These are phyloP conservation scores for Physocephala rufipes DNA, from an alignment of 2,888 invertebrate genomes.

Conservation along the genomic window DNA sequence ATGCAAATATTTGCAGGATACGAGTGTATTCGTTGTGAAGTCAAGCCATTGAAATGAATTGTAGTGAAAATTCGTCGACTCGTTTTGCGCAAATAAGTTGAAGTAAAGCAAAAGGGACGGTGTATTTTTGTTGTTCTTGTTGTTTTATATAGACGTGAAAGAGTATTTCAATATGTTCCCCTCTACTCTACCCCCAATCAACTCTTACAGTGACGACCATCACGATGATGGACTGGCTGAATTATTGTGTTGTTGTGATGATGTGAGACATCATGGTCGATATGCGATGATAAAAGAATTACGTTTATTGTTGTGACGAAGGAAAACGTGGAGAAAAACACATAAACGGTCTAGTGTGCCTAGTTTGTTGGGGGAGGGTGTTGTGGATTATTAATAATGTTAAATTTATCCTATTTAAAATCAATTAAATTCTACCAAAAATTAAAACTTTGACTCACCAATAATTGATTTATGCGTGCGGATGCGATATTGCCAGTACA, in stretches of 20 bases:
- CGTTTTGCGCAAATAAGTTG: no score
- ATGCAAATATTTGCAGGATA: conserved; percentile 28
- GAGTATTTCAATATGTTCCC: no score
- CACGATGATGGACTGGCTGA: neutral
- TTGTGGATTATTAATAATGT: neutral
- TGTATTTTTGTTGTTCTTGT: no score
- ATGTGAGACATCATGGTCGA: neutral
- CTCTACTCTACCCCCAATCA: no score
- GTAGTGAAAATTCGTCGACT: no score
- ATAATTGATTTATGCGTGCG: neutral
- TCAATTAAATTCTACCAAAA: conserved; percentile 7
- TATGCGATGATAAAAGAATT: conserved; percentile 20
- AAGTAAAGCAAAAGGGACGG: no score
- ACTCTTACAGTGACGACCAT: no score
- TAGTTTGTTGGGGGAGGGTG: neutral
- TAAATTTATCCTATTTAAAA: neutral
- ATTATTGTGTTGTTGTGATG: neutral
- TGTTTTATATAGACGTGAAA: no score
- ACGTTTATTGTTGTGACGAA: neutral
- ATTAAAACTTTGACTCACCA: neutral
- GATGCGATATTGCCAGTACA: no score
- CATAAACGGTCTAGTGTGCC: neutral
- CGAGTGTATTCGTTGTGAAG: neutral
- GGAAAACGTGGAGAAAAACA: neutral
- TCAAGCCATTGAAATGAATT: no score